Evolutionary conservation across 2,797 vertebrate genomes (phyloP), one percentile per base, ranked within the genome.

Genomic region (Lateolabrax maculatus): DNA sequence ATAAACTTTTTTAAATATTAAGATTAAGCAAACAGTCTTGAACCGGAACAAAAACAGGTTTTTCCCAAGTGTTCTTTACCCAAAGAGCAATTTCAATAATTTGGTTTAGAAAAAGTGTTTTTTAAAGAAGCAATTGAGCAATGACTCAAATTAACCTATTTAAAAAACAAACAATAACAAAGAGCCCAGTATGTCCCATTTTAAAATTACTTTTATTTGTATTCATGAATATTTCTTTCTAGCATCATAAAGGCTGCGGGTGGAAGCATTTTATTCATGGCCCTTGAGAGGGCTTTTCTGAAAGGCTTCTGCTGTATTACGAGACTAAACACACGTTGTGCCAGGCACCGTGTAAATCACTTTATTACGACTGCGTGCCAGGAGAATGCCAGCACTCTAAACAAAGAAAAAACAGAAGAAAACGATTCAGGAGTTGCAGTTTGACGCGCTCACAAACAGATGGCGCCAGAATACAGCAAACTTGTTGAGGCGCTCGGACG

Each of bases 391-490:
- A 58, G n/a, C 3, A 58, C n/a, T 23, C 37, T 11, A 36, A 63
- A 12, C 15, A 29, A 39, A 21, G 6, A 9, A 31, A 4, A 13
- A 11, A n/a, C n/a, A n/a, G n/a, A n/a, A 67, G 41, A 34, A 67
- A 44, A 60, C 1, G 2, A 19, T 4, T 18, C 43, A 1, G 0
- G 23, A 11, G 51, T 0, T 16, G 78, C 75, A 72, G 55, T 52
- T 68, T 0, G 1, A 0, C 0, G 0, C 1, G 1, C 11, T 3
- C 0, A 10, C 60, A 88, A 53, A 27, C 52, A 92, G 90, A 76
- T 74, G 78, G 83, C 29, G 69, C 43, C 36, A 83, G 51, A 90
- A 39, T 9, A 89, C 57, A 51, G 68, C 27, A 19, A 9, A 71
- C 6, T 1, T 3, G 2, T 25, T 36, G 3, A 27, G 5, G 31